A percentile compares a stretch with the other conserved stretches of the same genome.
Conservation (phyloP, 2,113 vertebrate species). For the Sander lucioperca region DNA sequence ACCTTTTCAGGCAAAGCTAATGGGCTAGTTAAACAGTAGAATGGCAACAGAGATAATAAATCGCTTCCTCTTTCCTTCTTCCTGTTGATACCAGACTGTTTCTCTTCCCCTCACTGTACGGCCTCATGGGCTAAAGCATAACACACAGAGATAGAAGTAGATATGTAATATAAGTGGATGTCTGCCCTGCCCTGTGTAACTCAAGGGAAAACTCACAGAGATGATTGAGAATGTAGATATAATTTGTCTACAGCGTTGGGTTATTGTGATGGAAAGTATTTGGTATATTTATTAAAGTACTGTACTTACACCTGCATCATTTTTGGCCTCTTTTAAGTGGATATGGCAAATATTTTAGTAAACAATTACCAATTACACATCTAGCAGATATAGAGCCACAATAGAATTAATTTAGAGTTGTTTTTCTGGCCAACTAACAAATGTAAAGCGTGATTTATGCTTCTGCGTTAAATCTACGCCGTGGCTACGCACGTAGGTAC, state of each 20-base stretch:
- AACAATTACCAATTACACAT: not conserved
- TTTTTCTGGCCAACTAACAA: not conserved
- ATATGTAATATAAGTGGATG: conserved; percentile 34
- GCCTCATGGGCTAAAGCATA: conserved; percentile 19
- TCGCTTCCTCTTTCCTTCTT: conserved; percentile 60
- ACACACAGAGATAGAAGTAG: conserved; percentile 8
- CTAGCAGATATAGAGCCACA: not conserved
- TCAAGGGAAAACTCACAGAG: conserved; percentile 36
- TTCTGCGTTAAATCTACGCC: too few relatives aligned
- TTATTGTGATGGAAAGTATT: not conserved
- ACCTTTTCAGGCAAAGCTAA: conserved; percentile 28
- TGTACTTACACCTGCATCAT: not conserved
- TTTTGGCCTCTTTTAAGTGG: not conserved
- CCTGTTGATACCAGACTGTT: conserved; percentile 59
- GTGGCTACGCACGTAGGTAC: too few relatives aligned
- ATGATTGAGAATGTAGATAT: conserved; percentile 28
- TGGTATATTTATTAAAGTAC: not conserved
- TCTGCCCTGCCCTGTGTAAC: conserved; percentile 8
- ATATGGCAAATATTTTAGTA: not conserved
- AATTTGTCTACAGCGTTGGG: not conserved
- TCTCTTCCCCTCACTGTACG: conserved; percentile 25
- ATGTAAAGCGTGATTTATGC: not conserved
- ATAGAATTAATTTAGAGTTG: not conserved
- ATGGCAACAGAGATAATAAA: conserved; percentile 60
- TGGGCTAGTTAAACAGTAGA: conserved; percentile 37